phyloP scores from a whole-genome alignment of 2,797 vertebrate genomes.

The Crenichthys baileyi region DNA sequence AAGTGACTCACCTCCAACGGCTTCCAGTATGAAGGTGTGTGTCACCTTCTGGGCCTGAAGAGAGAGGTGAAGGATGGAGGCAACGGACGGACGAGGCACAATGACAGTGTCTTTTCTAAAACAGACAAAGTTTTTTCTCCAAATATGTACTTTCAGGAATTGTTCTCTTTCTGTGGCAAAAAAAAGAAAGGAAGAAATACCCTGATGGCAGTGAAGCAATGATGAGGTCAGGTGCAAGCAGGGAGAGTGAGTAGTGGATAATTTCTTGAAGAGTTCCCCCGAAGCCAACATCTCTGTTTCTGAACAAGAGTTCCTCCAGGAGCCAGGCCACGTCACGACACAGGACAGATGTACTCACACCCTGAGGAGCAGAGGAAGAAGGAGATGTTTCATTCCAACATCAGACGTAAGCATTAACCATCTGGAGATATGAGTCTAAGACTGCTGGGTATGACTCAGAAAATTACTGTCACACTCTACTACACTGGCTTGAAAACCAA shows the following conservation, averaged over 20 bases:
- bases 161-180: neutral
- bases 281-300: conserved; percentile 86
- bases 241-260: conserved; percentile 78
- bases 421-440: conserved; percentile 46
- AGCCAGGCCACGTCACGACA: conserved; percentile 87
- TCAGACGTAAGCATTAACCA: conserved; percentile 37
- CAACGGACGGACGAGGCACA: conserved; percentile 57
- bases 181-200: conserved; percentile 58
- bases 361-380: conserved; percentile 71
- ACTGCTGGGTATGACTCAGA: conserved; percentile 57
- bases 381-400: conserved; percentile 32
- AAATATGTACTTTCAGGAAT: neutral
- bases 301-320: conserved; percentile 87
- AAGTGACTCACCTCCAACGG: conserved; percentile 85
- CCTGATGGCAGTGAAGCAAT: conserved; percentile 61
- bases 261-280: conserved; percentile 82
- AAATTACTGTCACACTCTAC: conserved; percentile 55
- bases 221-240: conserved; percentile 78
- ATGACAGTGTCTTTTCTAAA: conserved; percentile 75
- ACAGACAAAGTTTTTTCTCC: conserved; percentile 8
- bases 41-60: conserved; percentile 74
- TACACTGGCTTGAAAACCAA: conserved; percentile 48
- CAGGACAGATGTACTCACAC: conserved; percentile 80
- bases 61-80: conserved; percentile 70
- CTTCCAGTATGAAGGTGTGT: conserved; percentile 85